Evolutionary conservation across 2,113 vertebrate genomes (phyloP).

Genomic region (Chiloscyllium plagiosum): DNA sequence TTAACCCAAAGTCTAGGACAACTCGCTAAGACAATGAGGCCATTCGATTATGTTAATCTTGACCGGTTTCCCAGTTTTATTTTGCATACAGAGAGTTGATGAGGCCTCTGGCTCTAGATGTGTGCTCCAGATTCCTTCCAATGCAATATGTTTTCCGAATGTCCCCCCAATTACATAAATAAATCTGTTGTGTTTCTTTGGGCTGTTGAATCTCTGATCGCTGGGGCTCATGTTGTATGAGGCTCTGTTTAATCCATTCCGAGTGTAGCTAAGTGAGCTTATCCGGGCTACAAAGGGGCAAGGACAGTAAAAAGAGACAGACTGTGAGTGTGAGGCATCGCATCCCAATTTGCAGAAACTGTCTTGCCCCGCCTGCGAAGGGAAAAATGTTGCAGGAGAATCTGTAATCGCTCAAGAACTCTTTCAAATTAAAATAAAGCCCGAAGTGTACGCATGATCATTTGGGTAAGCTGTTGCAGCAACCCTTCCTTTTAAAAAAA

Average conservation of each 20-base stretch:
- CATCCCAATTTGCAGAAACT: neutral
- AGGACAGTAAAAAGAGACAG: neutral
- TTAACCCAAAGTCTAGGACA: neutral
- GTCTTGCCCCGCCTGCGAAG: neutral
- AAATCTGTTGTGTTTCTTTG: neutral
- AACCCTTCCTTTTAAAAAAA: neutral
- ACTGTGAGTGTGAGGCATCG: neutral
- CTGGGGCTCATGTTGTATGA: neutral
- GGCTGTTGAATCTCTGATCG: neutral
- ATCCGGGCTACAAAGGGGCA: neutral
- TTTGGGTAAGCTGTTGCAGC: neutral
- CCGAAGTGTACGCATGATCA: neutral
- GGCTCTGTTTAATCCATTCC: neutral
- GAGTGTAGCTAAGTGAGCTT: neutral
- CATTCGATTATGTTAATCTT: neutral
- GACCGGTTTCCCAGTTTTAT: neutral
- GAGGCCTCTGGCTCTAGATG: neutral
- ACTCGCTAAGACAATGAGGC: neutral
- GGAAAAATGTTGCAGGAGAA: neutral
- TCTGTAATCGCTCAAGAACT: neutral
- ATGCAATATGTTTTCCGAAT: neutral
- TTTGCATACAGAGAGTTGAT: neutral
- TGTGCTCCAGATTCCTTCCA: neutral
- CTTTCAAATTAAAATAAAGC: neutral
- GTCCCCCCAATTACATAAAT: neutral